These are phyloP conservation scores for Phoenoteleia sp. DNA, from an alignment of 2,888 invertebrate genomes.

Conservation along the genomic window DNA sequence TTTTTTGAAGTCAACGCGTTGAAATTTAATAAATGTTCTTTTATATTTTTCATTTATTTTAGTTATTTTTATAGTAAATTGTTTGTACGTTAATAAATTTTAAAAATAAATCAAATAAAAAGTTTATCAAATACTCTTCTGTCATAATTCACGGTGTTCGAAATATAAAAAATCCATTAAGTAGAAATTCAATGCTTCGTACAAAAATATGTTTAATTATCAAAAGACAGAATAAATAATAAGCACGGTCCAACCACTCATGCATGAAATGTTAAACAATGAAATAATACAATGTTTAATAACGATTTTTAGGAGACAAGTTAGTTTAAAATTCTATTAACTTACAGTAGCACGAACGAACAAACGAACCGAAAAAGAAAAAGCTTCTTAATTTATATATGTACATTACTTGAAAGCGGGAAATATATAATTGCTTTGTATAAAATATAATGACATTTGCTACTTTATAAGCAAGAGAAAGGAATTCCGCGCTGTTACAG, in stretches of 20 bases:
- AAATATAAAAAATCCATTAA: background rate
- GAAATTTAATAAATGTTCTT: no score
- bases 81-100: no score
- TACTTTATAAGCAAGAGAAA: constrained; percentile 55
- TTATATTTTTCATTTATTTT: no score
- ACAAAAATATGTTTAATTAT: constrained; percentile 18
- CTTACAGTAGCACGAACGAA: background rate
- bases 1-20: no score
- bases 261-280: constrained; percentile 6
- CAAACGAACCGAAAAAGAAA: background rate
- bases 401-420: constrained; percentile 1
- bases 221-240: constrained; percentile 6
- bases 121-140: no score
- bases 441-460: constrained; percentile 59
- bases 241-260: background rate
- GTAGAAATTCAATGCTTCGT: no score
- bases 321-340: constrained; percentile 35
- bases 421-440: constrained; percentile 42
- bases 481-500: constrained; percentile 45
- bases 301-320: constrained; percentile 25
- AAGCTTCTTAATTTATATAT: no score
- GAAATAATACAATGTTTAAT: constrained; percentile 20
- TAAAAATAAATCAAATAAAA: no score
- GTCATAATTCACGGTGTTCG: no score
- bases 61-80: no score